Evolutionary conservation across 2,113 vertebrate genomes (phyloP).

Genomic region (Dendropsophus ebraccatus): DNA sequence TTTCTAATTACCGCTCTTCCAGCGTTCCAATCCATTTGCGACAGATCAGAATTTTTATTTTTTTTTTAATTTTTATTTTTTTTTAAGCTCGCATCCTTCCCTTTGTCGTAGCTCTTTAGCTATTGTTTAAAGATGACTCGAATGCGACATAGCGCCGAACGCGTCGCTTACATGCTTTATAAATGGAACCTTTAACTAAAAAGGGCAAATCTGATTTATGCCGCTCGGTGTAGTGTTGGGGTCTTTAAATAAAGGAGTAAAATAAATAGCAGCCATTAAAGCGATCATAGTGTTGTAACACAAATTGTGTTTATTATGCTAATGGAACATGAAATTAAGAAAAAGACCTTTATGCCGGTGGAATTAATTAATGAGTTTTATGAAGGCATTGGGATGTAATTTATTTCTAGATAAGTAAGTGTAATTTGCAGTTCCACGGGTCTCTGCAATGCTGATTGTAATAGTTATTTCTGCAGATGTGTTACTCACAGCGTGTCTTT

Average conservation of each 20-base stretch:
- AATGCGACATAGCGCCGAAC: background rate
- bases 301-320: constrained; percentile 99
- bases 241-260: constrained; percentile 98
- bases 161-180: constrained; percentile 49
- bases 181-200: constrained; percentile 89
- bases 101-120: constrained; percentile 3
- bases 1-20: background rate
- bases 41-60: constrained; percentile 1
- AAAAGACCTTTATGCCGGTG: constrained; percentile 99
- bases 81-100: background rate
- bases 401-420: constrained; percentile 98
- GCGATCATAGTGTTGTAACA: constrained; percentile 97
- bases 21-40: constrained; percentile 18
- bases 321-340: constrained; percentile 99
- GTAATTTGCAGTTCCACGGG: constrained; percentile 97
- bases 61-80: constrained; percentile 12
- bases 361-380: constrained; percentile 99
- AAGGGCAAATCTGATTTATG: constrained; percentile 90
- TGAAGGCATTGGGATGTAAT: constrained; percentile 96
- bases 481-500: constrained; percentile 96
- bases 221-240: constrained; percentile 85
- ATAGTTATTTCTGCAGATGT: constrained; percentile 99
- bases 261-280: constrained; percentile 99
- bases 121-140: background rate
- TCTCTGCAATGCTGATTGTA: constrained; percentile 97